phyloP scores from a whole-genome alignment of 2,113 vertebrate genomes.

The Osmerus eperlanus region DNA sequence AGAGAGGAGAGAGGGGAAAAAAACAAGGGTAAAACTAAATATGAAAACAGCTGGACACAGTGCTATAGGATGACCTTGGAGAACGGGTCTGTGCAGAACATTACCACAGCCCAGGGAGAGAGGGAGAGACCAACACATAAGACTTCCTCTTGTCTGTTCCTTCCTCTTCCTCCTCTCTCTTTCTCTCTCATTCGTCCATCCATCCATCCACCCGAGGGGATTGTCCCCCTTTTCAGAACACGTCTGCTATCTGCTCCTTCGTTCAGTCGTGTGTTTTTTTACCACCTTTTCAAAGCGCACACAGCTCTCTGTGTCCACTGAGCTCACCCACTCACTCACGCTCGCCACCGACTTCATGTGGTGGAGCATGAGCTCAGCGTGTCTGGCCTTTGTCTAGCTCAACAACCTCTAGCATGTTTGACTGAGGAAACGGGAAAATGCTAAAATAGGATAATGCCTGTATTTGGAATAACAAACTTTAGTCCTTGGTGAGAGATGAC shows the following conservation, averaged over 20 bases:
- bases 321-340: too few species aligned
- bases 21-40: slow-evolving; percentile 63
- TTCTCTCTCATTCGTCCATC: slow-evolving; percentile 27
- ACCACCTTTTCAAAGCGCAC: slow-evolving; percentile 11
- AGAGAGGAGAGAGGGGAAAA: slow-evolving; percentile 37
- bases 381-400: too few species aligned
- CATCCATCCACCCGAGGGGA: slow-evolving; percentile 63
- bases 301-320: not conserved
- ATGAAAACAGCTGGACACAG: slow-evolving; percentile 74
- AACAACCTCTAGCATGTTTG: too few species aligned
- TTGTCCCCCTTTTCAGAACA: slow-evolving; percentile 60
- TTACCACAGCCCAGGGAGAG: slow-evolving; percentile 68
- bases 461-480: too few species aligned
- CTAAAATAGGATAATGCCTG: too few species aligned
- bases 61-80: slow-evolving; percentile 69
- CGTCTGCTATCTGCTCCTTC: slow-evolving; percentile 69
- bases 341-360: too few species aligned
- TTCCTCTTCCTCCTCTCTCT: slow-evolving; percentile 57
- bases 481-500: too few species aligned
- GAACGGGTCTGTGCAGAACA: slow-evolving; percentile 70
- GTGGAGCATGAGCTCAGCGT: too few species aligned
- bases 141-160: slow-evolving; percentile 57
- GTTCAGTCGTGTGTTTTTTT: slow-evolving; percentile 54
- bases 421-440: too few species aligned
- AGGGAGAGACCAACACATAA: slow-evolving; percentile 53